Percentiles rank a stretch among this genome's conserved stretches.
Conservation (phyloP, 2,888 invertebrate genomes). For the Folsomia candida region DNA sequence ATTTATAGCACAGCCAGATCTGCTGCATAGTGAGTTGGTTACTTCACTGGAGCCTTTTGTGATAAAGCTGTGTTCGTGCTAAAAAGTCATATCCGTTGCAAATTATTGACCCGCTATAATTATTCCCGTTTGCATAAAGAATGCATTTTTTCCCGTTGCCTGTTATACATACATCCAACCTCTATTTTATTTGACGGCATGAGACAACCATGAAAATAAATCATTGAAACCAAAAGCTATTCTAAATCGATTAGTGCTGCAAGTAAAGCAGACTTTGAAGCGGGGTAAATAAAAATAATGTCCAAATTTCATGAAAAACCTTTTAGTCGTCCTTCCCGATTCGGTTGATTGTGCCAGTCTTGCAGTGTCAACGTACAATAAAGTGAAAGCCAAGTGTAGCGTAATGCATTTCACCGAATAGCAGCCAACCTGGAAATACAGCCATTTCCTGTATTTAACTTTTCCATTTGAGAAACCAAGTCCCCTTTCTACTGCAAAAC, state of each 20-base stretch:
- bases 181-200: too few species aligned
- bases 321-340: neutral
- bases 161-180: neutral
- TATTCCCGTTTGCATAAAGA: neutral
- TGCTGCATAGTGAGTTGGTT: too few species aligned
- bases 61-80: neutral
- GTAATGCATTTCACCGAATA: too few species aligned
- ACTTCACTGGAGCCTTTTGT: too few species aligned
- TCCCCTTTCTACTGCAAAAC: too few species aligned
- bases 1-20: neutral
- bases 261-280: neutral
- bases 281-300: too few species aligned
- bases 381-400: too few species aligned
- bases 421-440: conserved; percentile 8
- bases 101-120: neutral
- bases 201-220: neutral
- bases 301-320: neutral
- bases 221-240: conserved; percentile 9
- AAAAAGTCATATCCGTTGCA: neutral
- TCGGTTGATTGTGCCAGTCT: neutral
- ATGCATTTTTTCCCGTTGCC: neutral
- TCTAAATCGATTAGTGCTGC: neutral
- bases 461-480: too few species aligned
- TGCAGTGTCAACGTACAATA: too few species aligned
- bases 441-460: conserved; percentile 5